Evolutionary conservation across 1,140 invertebrate genomes (phyloP), one percentile per base, ranked within the genome.

Genomic region (Procambarus virginalis): DNA sequence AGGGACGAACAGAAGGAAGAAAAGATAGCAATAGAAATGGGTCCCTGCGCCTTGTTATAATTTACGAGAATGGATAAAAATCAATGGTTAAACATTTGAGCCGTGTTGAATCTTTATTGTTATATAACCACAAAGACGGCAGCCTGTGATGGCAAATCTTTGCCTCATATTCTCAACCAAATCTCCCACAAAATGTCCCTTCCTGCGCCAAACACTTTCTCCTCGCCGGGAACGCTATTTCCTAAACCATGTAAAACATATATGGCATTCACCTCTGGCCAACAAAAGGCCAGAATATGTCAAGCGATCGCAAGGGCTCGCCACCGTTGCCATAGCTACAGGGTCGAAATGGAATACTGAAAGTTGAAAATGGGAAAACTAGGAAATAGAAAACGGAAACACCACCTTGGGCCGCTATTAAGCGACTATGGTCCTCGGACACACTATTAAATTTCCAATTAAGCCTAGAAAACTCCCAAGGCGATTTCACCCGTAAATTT

Each of bases 401-500:
- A 78, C 88, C 81, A 55, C 81, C 88, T 78, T 64, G 73, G 88
- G 81, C 88, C 49, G 88, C 88, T 89, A 89, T 89, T 89, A 89
- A 89, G 88, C 88, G 88, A 89, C 88, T 89, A 89, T 83, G 88
- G 88, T 83, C 88, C 88, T 89, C 75, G 88, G 88, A 89, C 88
- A 89, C 87, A 89, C 88, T 89, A 89, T 89, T 89, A 89, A 84
- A 89, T 89, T 89, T 89, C 88, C 88, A 89, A 89, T 89, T 89
- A 89, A 89, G 88, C 75, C 88, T 84, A 89, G 88, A 89, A 89
- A 89, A 89, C 88, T 89, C 88, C 88, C 88, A 89, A 89, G 88
- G 88, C 88, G 88, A 89, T 89, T 89, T 89, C 88, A 89, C 88
- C 88, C 88, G 88, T 89, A 89, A 89, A 89, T 89, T 89, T 89